Conservation (phyloP, 2,888 invertebrate genomes). For the Emmelina monodactyla region DNA sequence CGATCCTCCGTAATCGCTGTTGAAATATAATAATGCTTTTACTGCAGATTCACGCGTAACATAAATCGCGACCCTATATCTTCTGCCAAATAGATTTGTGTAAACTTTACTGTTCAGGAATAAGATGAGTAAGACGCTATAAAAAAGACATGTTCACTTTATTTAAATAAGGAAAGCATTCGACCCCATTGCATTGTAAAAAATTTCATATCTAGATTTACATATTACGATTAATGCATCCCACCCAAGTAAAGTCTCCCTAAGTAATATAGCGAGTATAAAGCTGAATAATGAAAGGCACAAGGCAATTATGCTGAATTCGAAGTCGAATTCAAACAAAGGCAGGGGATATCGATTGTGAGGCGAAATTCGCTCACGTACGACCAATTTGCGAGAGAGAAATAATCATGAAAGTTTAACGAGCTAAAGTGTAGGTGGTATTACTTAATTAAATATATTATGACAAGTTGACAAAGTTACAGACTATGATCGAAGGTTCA, state of each 20-base stretch:
- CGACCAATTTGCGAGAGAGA: constrained; percentile 56
- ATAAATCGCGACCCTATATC: not conserved
- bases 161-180: too few species aligned
- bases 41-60: not conserved
- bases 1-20: not conserved
- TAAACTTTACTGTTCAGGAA: too few species aligned
- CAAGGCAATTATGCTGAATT: constrained; percentile 66
- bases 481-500: constrained; percentile 8
- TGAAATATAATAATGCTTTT: not conserved
- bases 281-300: constrained; percentile 65
- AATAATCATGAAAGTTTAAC: constrained; percentile 63
- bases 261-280: constrained; percentile 62
- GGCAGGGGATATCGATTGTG: constrained; percentile 58
- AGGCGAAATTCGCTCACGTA: constrained; percentile 59
- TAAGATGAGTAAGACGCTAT: constrained; percentile 22
- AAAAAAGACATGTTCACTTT: constrained; percentile 42
- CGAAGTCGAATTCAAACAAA: constrained; percentile 64
- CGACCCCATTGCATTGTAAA: too few species aligned
- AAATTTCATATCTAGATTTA: constrained; percentile 59
- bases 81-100: not conserved
- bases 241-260: constrained; percentile 58
- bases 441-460: constrained; percentile 56
- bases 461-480: constrained; percentile 35
- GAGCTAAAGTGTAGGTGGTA: constrained; percentile 37
- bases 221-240: constrained; percentile 64